Conservation (phyloP, 2,113 vertebrate species). For the Actenoides lindsayi region DNA sequence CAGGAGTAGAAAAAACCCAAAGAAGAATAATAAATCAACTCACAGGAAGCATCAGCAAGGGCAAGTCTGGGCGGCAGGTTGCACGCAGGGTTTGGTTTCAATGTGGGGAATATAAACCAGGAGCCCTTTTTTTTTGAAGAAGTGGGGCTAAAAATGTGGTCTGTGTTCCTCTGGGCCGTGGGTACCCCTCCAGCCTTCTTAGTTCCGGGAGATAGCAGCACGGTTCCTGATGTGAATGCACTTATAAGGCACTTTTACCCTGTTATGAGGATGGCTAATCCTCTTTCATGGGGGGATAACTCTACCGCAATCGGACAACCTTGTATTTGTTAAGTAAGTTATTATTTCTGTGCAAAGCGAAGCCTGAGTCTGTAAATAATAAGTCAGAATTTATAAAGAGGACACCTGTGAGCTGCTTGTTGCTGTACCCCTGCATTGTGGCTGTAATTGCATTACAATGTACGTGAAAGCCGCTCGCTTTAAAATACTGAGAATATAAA, state of each 20-base stretch:
- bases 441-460: background rate
- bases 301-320: background rate
- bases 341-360: constrained; percentile 36
- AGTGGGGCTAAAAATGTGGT: background rate
- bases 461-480: background rate
- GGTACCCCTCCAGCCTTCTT: background rate
- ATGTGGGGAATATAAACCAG: background rate
- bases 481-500: too few relatives aligned
- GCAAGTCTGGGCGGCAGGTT: background rate
- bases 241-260: constrained; percentile 16
- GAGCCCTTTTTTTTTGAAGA: background rate
- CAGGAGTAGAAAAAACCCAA: background rate
- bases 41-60: background rate
- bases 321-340: constrained; percentile 57
- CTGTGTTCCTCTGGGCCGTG: background rate
- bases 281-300: constrained; percentile 36
- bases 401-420: background rate
- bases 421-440: background rate
- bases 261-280: constrained; percentile 31
- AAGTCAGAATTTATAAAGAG: constrained; percentile 7
- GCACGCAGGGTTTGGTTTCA: background rate
- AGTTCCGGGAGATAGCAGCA: background rate
- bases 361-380: background rate
- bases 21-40: background rate
- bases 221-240: background rate